These are phyloP conservation scores for Sminthurides bifidus DNA, from an alignment of 1,140 invertebrate species.

Conservation along the genomic window DNA sequence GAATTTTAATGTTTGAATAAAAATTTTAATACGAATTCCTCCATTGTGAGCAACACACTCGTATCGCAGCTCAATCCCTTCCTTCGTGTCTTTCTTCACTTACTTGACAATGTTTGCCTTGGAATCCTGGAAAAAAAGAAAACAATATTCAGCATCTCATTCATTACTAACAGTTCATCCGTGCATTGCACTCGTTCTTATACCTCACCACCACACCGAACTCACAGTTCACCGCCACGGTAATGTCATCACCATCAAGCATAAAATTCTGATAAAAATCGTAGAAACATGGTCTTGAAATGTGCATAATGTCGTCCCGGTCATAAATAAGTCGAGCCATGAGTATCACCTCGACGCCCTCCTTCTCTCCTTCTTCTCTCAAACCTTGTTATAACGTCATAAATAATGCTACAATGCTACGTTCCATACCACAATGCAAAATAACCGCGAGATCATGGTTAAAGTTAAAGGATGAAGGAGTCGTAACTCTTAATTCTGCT, in stretches of 20 bases:
- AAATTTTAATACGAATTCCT: too few species aligned
- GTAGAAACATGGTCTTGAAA: neutral
- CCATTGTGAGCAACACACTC: too few species aligned
- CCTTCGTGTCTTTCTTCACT: too few species aligned
- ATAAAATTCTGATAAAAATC: neutral
- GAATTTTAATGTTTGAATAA: constrained; percentile 30
- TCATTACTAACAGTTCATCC: neutral
- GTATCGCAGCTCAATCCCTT: too few species aligned
- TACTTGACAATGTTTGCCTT: constrained; percentile 65
- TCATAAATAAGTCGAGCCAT: too few species aligned
- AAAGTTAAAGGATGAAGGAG: too few species aligned
- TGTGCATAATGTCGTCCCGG: neutral
- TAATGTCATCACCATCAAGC: neutral
- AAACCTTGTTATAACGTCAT: neutral
- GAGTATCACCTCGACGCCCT: too few species aligned
- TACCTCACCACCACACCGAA: neutral
- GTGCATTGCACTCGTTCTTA: neutral
- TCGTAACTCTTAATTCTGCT: neutral
- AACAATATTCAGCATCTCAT: neutral
- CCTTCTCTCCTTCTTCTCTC: too few species aligned
- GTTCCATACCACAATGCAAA: neutral
- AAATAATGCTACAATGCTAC: neutral
- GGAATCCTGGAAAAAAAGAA: constrained; percentile 55
- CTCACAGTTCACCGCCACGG: too few species aligned
- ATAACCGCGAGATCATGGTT: neutral